Conservation (phyloP, 2,113 vertebrate genomes). For the Leiothrix lutea region DNA sequence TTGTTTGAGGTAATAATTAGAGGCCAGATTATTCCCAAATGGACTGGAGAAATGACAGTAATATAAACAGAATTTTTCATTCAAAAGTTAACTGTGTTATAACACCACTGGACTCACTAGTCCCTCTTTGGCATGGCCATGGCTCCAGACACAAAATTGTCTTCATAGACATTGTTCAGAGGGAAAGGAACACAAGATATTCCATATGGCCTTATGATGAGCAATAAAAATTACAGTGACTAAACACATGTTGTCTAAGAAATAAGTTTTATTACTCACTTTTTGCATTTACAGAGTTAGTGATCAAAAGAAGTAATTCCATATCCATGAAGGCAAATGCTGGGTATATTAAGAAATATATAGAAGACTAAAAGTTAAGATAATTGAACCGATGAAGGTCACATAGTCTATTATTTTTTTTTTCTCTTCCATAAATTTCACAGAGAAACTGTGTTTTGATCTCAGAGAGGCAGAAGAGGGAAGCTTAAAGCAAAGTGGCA, state of each 20-base stretch:
- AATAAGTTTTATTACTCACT: not conserved
- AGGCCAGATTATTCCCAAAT: not conserved
- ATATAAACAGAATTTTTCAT: not conserved
- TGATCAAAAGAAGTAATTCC: not conserved
- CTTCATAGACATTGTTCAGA: not conserved
- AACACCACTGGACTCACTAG: not conserved
- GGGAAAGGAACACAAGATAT: not conserved
- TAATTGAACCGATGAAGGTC: not conserved
- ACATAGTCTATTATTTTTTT: not conserved
- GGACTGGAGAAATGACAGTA: not conserved
- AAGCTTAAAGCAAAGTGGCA: not conserved
- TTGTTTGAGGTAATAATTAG: not conserved
- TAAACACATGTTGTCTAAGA: not conserved
- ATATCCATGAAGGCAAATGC: not conserved
- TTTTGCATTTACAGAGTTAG: not conserved
- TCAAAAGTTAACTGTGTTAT: not conserved
- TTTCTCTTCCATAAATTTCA: not conserved
- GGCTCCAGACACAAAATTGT: not conserved
- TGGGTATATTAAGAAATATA: not conserved
- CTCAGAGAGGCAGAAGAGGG: not conserved
- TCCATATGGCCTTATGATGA: not conserved
- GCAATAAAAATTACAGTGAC: not conserved
- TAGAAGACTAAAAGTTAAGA: not conserved
- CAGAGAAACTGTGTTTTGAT: not conserved
- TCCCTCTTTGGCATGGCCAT: not conserved